These are phyloP conservation scores for Lerista edwardsae DNA, from an alignment of 2,797 vertebrate genomes.

Conservation along the genomic window DNA sequence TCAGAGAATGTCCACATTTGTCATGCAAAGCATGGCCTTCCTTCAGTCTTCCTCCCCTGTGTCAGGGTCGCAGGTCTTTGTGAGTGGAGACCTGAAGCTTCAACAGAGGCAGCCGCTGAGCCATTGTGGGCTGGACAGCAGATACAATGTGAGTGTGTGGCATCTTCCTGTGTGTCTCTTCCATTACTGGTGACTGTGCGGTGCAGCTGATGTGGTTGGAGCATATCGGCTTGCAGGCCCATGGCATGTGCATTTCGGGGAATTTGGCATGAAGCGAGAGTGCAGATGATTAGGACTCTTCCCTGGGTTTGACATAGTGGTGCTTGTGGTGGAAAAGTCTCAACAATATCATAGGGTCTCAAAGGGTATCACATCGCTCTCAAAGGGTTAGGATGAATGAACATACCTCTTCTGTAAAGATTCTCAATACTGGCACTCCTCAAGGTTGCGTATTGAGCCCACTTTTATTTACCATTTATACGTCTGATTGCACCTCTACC, in stretches of 20 bases:
- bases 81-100: conserved; percentile 90
- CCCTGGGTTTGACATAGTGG: background rate
- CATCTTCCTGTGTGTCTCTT: fast-evolving
- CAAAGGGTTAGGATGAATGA: too few relatives aligned
- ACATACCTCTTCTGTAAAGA: too few relatives aligned
- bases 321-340: background rate
- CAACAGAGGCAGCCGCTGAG: conserved; percentile 87
- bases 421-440: too few relatives aligned
- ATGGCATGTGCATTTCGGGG: background rate
- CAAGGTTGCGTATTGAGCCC: too few relatives aligned
- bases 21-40: conserved; percentile 93
- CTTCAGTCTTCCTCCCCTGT: conserved; percentile 87
- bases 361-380: too few relatives aligned
- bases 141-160: conserved; percentile 89
- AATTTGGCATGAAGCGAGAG: background rate
- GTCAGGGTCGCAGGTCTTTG: conserved; percentile 84
- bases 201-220: too few relatives aligned
- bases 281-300: background rate
- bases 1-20: conserved; percentile 91
- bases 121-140: conserved; percentile 83
- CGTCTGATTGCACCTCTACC: too few relatives aligned
- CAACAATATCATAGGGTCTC: background rate
- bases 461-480: too few relatives aligned
- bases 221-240: too few relatives aligned
- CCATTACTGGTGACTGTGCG: background rate